A percentile compares a stretch with the other conserved stretches of the same genome.
phyloP scores from a whole-genome alignment of 1,140 invertebrate genomes.

The Portunus trituberculatus region DNA sequence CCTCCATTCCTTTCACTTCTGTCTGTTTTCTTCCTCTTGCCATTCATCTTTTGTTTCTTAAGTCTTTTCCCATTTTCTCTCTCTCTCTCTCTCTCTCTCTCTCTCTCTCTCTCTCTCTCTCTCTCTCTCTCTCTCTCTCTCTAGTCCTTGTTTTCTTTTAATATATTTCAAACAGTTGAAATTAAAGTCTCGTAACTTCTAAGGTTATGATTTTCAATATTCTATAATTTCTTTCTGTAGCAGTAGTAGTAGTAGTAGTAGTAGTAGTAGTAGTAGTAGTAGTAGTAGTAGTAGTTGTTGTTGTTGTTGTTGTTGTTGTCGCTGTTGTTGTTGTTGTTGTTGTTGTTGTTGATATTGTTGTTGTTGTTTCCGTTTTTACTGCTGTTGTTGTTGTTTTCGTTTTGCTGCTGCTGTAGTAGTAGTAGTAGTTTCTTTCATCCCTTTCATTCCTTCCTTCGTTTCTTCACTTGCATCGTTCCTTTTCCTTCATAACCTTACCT shows the following conservation, averaged over 20 bases:
- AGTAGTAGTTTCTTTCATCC: no score
- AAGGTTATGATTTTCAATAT: no score
- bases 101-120: background rate
- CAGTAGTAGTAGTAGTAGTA: slow-evolving; percentile 23
- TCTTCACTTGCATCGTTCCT: no score
- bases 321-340: background rate
- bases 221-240: background rate
- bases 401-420: no score
- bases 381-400: no score
- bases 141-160: background rate
- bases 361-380: no score
- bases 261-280: slow-evolving; percentile 22
- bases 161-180: no score
- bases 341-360: no score
- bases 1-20: background rate
- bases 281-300: background rate
- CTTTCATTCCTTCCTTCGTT: background rate
- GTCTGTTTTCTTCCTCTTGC: background rate
- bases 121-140: no score
- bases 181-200: no score
- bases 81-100: no score
- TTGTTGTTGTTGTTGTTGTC: background rate
- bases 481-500: no score
- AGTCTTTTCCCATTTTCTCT: background rate
- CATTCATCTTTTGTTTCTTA: background rate